Evolutionary conservation across 1,140 invertebrate genomes (phyloP), one percentile per base, ranked within the genome.

Genomic region (Pantala flavescens): DNA sequence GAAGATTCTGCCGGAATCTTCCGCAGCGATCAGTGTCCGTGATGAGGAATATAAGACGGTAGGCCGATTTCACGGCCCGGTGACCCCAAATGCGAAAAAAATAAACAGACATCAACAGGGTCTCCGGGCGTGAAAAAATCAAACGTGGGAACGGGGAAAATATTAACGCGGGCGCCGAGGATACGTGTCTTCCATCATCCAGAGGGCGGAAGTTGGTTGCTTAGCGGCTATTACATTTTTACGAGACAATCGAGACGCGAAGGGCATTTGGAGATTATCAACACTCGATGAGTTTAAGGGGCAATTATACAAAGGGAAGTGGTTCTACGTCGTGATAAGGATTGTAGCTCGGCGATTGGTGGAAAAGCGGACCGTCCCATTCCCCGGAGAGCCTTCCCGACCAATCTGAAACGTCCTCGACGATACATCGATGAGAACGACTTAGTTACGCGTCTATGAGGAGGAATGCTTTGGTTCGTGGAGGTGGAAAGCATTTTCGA

Each of bases 201-300:
- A 7, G 49, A 7, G 12, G 49, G 16, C 49, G 49, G 49, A 36
- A 36, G 28, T 63, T 21, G n/a, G n/a, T 12, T 63, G n/a, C 49
- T 63, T 63, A 63, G 49, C 49, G 49, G 5, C 12, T 3, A 63
- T 63, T 21, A 63, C 14, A 63, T 19, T 63, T 63, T 63, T 63
- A 63, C 12, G 49, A 63, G 49, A 63, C 3, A 63, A 3, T 63
- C 12, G 49, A 3, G 49, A 21, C 5, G 49, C 5, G 49, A 16
- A 12, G n/a, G 14, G 49, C 49, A 63, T 63, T 63, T 19, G 2
- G n/a, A 21, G 49, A 63, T 63, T 63, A 63, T 63, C 49, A 63
- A 63, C 49, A 63, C 49, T 63, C 49, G 49, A 63, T 63, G 49
- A 63, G 49, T 63, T 63, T 16, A 63, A 63, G 49, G n/a, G 49